phyloP scores from a whole-genome alignment of 2,113 vertebrate species.

The Alligator sinensis region DNA sequence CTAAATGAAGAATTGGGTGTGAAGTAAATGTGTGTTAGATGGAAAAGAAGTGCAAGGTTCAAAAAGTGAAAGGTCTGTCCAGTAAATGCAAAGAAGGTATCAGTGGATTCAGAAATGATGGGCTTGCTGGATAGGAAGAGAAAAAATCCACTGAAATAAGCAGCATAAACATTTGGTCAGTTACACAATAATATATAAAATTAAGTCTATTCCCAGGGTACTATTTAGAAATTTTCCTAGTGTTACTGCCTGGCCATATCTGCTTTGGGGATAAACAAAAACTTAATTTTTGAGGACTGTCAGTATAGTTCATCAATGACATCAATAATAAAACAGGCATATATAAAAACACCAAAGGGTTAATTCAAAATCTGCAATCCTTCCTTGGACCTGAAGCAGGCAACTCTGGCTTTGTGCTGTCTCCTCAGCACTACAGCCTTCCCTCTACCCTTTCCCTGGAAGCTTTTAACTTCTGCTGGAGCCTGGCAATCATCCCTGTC shows the following conservation, averaged over 20 bases:
- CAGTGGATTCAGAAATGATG: background rate
- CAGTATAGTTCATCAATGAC: background rate
- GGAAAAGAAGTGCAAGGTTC: background rate
- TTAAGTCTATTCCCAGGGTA: background rate
- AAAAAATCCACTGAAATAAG: background rate
- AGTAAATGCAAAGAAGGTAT: background rate
- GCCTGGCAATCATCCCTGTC: no score
- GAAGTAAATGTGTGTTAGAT: background rate
- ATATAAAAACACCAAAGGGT: no score
- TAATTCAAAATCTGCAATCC: no score
- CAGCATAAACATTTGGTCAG: background rate
- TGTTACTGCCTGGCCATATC: background rate
- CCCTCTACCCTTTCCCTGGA: no score
- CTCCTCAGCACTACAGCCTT: no score
- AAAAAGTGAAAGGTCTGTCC: background rate
- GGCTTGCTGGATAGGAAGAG: background rate
- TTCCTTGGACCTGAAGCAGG: no score
- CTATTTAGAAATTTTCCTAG: background rate
- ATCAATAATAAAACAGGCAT: no score
- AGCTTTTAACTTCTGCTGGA: no score
- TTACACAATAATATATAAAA: constrained; percentile 15
- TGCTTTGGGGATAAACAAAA: background rate
- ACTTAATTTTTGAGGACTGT: background rate
- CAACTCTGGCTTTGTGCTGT: no score
- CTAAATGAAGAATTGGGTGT: background rate